Percentiles rank a stretch among this genome's conserved stretches.
These are phyloP conservation scores for Leptoteleia sp. DNA, from an alignment of 1,140 invertebrate genomes.

Conservation along the genomic window DNA sequence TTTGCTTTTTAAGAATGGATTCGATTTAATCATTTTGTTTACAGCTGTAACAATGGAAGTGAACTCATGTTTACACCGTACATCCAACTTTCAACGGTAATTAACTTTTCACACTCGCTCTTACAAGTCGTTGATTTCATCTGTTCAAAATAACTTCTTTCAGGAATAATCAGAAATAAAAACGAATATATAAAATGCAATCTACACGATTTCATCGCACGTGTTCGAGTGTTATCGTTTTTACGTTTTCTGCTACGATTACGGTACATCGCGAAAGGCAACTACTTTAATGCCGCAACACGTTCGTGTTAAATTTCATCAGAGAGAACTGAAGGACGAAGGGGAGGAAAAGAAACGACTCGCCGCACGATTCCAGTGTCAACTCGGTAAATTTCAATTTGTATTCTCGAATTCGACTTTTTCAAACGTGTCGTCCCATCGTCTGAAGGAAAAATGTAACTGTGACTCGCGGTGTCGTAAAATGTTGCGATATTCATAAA, in stretches of 20 bases:
- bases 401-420: constrained; percentile 50
- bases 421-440: constrained; percentile 7
- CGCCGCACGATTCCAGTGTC: constrained; percentile 52
- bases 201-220: constrained; percentile 56
- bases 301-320: constrained; percentile 54
- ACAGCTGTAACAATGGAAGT: constrained; percentile 9
- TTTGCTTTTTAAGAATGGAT: too few species aligned
- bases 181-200: constrained; percentile 52
- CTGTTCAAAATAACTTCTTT: constrained; percentile 33
- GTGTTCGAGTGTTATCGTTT: constrained; percentile 54
- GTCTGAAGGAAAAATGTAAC: constrained; percentile 37
- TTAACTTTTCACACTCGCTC: constrained; percentile 20
- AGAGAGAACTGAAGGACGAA: constrained; percentile 28
- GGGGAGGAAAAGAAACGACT: constrained; percentile 38
- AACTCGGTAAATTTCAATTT: constrained; percentile 66
- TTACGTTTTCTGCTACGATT: constrained; percentile 57
- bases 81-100: constrained; percentile 5
- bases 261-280: constrained; percentile 45
- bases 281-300: constrained; percentile 46
- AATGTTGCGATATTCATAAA: constrained; percentile 65
- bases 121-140: constrained; percentile 16
- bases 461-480: constrained; percentile 41
- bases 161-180: constrained; percentile 33
- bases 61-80: constrained; percentile 10
- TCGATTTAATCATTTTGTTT: constrained; percentile 7